Evolutionary conservation across 2,113 vertebrate genomes (phyloP), one percentile per base, ranked within the genome.

Genomic region (Verasper variegatus): DNA sequence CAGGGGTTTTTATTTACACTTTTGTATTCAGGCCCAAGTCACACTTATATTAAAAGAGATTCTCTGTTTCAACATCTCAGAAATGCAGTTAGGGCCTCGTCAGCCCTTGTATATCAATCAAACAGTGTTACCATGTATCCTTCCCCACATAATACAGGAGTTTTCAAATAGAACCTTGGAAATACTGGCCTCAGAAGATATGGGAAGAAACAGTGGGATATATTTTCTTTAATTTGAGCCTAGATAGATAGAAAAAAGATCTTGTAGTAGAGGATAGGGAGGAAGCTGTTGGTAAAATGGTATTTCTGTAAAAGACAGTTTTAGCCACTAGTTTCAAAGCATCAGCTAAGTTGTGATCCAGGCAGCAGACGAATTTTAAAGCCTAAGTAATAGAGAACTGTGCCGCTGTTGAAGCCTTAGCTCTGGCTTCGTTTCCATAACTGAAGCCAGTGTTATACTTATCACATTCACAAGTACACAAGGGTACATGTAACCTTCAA

Each of bases 161-260:
- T 78, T 89, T 91, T 82, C 68, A 80, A 84, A 82, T 70, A 68
- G 37, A 84, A 75, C 47, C 68, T 77, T 68, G 65, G 37, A 90
- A 84, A 76, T 35, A 61, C 58, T 57, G 68, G 52, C 74, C 71
- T 81, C 68, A 60, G 56, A 84, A 57, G 66, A 74, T 73, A 74
- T 66, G 64, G 40, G 61, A 63, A 71, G 27, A 69, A 78, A 80
- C 67, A 73, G 47, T 21, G 9, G 64, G 68, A 85, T 81, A 47
- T 78, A 68, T 70, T 81, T 81, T 71, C 57, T 82, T 87, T 84
- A 71, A 76, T 83, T 84, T 69, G 1, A 66, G 75, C 82, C 77
- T 77, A 12, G 27, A 84, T 58, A 76, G 67, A 75, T 65, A 55
- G 72, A 66, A 71, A 68, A 35, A 47, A 47, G 74, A 62, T 84